Percentiles rank a stretch among this genome's conserved stretches.
Conservation (phyloP, 2,797 vertebrate genomes). For the Esox masquinongy region DNA sequence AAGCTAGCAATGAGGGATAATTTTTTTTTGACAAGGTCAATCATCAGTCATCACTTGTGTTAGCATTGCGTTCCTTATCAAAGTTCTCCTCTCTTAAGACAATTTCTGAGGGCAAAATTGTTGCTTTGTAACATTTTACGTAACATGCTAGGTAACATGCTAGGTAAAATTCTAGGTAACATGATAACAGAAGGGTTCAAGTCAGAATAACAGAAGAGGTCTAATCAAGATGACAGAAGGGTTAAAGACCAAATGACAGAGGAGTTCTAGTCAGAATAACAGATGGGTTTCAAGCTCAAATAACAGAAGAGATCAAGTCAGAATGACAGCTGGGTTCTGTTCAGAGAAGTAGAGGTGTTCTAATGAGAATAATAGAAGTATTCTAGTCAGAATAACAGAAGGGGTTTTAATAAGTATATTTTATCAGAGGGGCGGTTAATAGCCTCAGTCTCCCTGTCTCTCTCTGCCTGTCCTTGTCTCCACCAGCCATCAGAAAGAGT, state of each 20-base stretch:
- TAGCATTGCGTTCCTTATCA: no score
- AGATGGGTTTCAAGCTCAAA: neutral
- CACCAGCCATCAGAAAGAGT: conserved; percentile 65
- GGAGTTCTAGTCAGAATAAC: neutral
- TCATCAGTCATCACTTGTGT: no score
- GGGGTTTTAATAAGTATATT: conserved; percentile 71
- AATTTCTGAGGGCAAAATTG: no score
- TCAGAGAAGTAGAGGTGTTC: neutral
- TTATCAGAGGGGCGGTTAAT: conserved; percentile 68
- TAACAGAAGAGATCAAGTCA: neutral
- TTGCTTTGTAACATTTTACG: no score
- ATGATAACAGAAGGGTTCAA: neutral
- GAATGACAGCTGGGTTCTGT: neutral
- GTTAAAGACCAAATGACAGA: neutral
- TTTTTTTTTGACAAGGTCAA: no score
- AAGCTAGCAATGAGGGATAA: no score
- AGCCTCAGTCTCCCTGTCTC: conserved; percentile 49
- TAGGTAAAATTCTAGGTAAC: no score
- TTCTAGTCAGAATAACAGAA: conserved; percentile 43
- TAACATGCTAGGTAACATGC: no score
- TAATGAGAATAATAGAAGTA: no score
- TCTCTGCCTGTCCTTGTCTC: conserved; percentile 40
- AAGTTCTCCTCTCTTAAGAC: no score
- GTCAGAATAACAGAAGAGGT: neutral
- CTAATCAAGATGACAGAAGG: neutral